A percentile compares a stretch with the other conserved stretches of the same genome.
phyloP scores from a whole-genome alignment of 1,140 invertebrate species.

The Maniola jurtina region DNA sequence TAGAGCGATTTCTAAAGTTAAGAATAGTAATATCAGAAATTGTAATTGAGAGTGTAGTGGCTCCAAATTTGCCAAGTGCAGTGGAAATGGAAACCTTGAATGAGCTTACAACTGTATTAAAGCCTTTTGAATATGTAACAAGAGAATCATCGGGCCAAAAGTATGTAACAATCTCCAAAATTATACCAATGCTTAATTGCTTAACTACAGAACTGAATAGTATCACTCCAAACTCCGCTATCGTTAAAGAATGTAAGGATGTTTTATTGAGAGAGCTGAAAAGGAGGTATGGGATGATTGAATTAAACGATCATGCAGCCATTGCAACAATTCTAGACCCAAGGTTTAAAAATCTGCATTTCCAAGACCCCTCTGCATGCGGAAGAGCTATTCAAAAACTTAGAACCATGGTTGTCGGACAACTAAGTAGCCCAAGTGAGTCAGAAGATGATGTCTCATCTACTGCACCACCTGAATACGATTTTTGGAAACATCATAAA shows the following conservation, averaged over 20 bases:
- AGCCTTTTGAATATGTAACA: conserved; percentile 28
- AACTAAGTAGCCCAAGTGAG: conserved; percentile 39
- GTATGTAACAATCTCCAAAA: conserved; percentile 36
- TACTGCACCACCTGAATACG: conserved; percentile 37
- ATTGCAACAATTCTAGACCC: conserved; percentile 36
- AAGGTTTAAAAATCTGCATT: conserved; percentile 38
- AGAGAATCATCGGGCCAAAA: conserved; percentile 36
- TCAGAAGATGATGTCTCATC: conserved; percentile 40
- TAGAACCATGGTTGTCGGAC: conserved; percentile 36
- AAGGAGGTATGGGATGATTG: conserved; percentile 33
- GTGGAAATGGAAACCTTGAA: conserved; percentile 36
- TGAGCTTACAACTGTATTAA: conserved; percentile 11
- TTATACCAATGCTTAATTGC: conserved; percentile 40
- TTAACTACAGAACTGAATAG: conserved; percentile 35
- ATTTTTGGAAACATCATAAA: conserved; percentile 39
- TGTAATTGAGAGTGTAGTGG: conserved; percentile 32
- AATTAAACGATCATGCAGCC: conserved; percentile 34
- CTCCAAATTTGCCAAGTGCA: conserved; percentile 28
- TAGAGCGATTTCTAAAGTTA: conserved; percentile 22
- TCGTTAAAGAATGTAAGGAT: conserved; percentile 34
- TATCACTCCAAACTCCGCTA: conserved; percentile 33
- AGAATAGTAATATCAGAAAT: conserved; percentile 19
- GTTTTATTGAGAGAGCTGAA: conserved; percentile 38
- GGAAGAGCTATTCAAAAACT: conserved; percentile 33
- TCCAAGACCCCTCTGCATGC: conserved; percentile 35